Evolutionary conservation across 2,113 vertebrate species (phyloP), one percentile per base, ranked within the genome.

Genomic region (Rhinichthys klamathensis): DNA sequence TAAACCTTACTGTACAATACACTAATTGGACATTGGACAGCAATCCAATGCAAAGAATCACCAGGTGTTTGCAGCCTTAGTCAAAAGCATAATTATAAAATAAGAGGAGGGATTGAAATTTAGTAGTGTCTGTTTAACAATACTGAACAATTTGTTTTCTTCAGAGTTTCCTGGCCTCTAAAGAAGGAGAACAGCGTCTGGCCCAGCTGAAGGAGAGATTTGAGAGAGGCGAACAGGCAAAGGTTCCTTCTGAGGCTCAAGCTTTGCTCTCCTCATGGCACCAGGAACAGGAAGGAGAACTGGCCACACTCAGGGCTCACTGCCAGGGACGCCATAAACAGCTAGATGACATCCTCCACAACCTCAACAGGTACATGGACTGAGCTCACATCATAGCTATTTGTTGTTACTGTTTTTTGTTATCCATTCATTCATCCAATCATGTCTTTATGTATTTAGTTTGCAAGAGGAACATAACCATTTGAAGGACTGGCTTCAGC

Each of bases 101-200:
- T 32, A 10, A 30, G 1, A 21, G 25, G 1, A 54, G 54, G 13
- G 27, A 51, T 49, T 21, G 0, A 32, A 70, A 70, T 30, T 11
- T 18, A 76, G 27, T 56, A 56, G 54, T 56, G 18, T 56, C 18
- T 56, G 18, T 21, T 49, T 12, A 76, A 10, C 46, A 32, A 9
- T 41, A 13, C 21, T 11, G 67, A 70, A 12, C 9, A 49, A 27
- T 60, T 11, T 91, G 81, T 90, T 90, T 85, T 69, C 2, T 0
- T 61, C 90, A 99, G 97, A 88, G 90, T 46, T 98, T 97, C 92
- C 85, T 98, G 21, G 92, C 92, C 27, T 95, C 95, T 82, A 94
- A 94, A 87, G 96, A 95, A 67, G 94, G 92, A 82, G 95, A 95
- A 77, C 91, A 87, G 88, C 94, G 94, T 79, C 94, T 97, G 83